Conservation (phyloP, 2,797 vertebrate species). For the Aphelocoma californica region DNA sequence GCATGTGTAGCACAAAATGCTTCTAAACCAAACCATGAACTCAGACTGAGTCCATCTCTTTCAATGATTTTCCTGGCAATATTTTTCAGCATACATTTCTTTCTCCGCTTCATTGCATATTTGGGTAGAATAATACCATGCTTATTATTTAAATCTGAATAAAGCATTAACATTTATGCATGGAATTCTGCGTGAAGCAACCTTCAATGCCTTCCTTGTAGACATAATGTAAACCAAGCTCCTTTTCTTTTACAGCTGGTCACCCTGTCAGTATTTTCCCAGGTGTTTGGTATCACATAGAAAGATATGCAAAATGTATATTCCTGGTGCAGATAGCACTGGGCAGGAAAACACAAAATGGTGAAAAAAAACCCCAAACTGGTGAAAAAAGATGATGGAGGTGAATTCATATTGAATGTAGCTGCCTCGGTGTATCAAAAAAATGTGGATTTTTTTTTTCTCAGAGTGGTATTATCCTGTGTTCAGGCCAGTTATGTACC, state of each 20-base stretch:
- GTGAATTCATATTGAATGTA: background rate
- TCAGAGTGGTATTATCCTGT: background rate
- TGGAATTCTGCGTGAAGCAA: fast-evolving
- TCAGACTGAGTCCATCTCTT: background rate
- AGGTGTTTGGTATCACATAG: too few species aligned
- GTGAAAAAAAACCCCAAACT: fast-evolving
- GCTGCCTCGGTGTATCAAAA: background rate
- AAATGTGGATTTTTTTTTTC: background rate
- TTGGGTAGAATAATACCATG: background rate
- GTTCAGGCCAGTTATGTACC: background rate
- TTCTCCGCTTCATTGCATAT: background rate
- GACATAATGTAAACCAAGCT: background rate
- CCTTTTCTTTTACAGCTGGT: background rate
- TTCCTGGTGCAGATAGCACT: background rate
- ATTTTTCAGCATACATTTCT: background rate
- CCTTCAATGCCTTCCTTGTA: background rate
- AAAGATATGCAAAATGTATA: too few species aligned
- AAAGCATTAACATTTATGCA: fast-evolving
- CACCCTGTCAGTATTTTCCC: background rate
- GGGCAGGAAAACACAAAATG: background rate
- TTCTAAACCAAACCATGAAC: background rate
- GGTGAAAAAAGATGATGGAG: background rate
- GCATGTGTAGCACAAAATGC: background rate
- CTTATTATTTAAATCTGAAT: background rate
- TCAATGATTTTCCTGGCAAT: background rate